phyloP scores from a whole-genome alignment of 2,888 invertebrate genomes.

The Acanthosepion pharaonis region DNA sequence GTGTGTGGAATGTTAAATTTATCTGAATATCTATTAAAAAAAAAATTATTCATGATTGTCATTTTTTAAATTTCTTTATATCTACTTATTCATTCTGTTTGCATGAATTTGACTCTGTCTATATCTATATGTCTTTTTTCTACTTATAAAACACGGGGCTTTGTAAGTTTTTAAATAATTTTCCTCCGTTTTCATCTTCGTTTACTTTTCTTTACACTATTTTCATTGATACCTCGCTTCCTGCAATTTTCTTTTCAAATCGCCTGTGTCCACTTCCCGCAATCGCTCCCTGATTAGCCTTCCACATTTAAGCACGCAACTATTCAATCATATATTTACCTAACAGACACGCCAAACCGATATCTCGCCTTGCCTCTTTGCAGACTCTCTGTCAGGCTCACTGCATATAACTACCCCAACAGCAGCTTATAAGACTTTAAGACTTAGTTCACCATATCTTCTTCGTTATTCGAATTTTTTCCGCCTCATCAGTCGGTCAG shows the following conservation, averaged over 20 bases:
- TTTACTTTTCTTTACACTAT: too few species aligned
- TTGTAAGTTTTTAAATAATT: too few species aligned
- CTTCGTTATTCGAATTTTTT: background rate
- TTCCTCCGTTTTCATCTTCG: too few species aligned
- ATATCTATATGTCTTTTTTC: too few species aligned
- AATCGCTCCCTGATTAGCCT: background rate
- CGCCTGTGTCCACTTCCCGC: background rate
- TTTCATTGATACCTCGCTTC: too few species aligned
- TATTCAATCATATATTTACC: background rate
- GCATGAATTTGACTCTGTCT: too few species aligned
- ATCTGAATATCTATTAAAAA: too few species aligned
- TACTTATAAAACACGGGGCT: too few species aligned
- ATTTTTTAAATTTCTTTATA: too few species aligned
- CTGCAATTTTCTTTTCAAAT: background rate
- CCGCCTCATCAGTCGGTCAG: background rate
- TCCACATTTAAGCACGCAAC: background rate
- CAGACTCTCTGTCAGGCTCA: background rate
- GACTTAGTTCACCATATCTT: background rate
- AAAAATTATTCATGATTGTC: too few species aligned
- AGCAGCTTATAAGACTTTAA: background rate
- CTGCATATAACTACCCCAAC: background rate
- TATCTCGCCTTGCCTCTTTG: background rate
- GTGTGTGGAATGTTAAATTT: too few species aligned
- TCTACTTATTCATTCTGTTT: too few species aligned
- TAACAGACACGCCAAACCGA: background rate